Evolutionary conservation across 2,797 vertebrate genomes (phyloP), one percentile per base, ranked within the genome.

Genomic region (Molossus molossus): DNA sequence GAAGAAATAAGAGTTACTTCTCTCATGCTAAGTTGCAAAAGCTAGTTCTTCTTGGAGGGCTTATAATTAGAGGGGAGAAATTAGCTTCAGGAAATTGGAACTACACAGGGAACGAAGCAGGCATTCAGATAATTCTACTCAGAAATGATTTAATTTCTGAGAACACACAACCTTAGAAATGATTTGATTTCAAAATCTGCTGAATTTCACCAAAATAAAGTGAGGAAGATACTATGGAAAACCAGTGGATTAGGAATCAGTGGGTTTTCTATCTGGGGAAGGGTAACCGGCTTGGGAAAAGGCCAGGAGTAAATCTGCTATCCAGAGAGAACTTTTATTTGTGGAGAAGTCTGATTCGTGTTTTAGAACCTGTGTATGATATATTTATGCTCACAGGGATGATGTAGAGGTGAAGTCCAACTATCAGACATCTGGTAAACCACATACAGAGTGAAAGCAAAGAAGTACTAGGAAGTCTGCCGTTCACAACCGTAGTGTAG

Each of bases 61-160:
- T 96, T 76, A 75, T 72, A 95, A 96, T 96, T 88, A 94, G 77
- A 93, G 77, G 37, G 89, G 50, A 97, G 21, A 94, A 96, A 95
- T 80, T 48, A 93, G 77, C 62, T 96, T 95, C 80, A 67, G 83
- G 80, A 97, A 97, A 93, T 62, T 96, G 64, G 48, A 97, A 87
- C 40, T 97, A 76, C n/a, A 93, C 3, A 1, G 48, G 72, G 87
- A 96, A 94, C 50, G 37, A 25, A 87, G 12, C 23, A 76, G 40
- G 73, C 33, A 76, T 9, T 58, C 18, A 79, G 75, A 90, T 90
- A 53, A 73, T 94, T 84, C 92, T 93, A 95, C n/a, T 77, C 27
- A 82, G 93, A 86, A 64, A 40, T 93, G 17, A 45, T 29, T 18
- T 65, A 90, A 90, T 33, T 50, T n/a, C 81, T 69, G 17, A 33